Evolutionary conservation across 2,888 invertebrate genomes (phyloP), one percentile per base, ranked within the genome.

Genomic region (Bombylius major): DNA sequence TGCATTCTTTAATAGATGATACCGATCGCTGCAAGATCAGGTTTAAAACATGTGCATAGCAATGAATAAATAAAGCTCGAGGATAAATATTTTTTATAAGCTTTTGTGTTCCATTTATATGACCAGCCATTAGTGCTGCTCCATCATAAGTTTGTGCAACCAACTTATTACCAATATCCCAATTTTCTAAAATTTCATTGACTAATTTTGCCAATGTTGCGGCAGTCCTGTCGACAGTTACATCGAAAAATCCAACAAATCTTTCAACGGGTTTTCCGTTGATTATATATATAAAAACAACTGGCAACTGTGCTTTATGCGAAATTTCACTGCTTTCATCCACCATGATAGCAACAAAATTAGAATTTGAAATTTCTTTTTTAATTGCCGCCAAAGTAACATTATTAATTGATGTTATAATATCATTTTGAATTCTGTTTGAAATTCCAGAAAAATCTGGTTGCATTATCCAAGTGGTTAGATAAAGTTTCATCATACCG

Each of bases 241-340:
- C 39, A 46, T 56, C 39, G 13, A 13, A 4, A 33, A 65, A 52
- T 9, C 60, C 50, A 45, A 64, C 6, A 58, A 63, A 64, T 53
- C 63, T 58, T 60, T 65, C 64, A 12, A 58, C 50, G 12, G 34
- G 7, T 34, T 34, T 7, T 6, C 7, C 7, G 34, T 34, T 34
- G 34, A 34, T n/a, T n/a, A n/a, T 66, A 68, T 63, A 68, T 47
- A 66, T 58, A 52, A 68, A 60, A 56, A 67, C 61, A 36, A 61
- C 55, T 23, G 65, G 65, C 13, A 68, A 42, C 55, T 68, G 66
- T 14, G 62, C 63, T 34, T 56, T 53, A 47, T 61, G 58, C n/a
- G 58, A 59, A 8, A 64, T 56, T 51, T 67, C 64, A 14, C 64
- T 60, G 23, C 65, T 63, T 62, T 66, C 69, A 56, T 69, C 67